A percentile compares a stretch with the other conserved stretches of the same genome.
phyloP scores from a whole-genome alignment of 2,113 vertebrate genomes.

The Corvus cornix region DNA sequence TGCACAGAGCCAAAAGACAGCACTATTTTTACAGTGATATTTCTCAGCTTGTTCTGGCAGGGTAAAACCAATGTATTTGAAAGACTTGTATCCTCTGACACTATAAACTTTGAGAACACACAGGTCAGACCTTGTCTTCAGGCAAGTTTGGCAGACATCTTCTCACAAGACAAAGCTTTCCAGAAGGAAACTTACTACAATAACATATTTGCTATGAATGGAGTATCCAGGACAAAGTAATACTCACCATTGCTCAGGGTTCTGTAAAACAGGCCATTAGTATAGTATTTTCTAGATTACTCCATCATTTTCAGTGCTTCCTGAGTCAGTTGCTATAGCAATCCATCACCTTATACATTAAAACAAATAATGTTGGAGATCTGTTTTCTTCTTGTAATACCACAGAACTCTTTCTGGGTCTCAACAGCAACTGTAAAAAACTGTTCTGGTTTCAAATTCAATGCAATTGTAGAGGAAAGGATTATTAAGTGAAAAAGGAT shows the following conservation, averaged over 20 bases:
- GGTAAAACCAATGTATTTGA: background rate
- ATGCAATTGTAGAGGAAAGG: background rate
- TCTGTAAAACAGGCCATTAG: background rate
- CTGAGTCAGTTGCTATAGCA: background rate
- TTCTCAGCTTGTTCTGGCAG: slow-evolving; percentile 22
- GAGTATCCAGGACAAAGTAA: background rate
- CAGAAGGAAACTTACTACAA: background rate
- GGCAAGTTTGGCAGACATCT: background rate
- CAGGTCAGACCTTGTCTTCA: background rate
- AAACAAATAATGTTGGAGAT: background rate
- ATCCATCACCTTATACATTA: background rate
- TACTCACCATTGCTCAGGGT: background rate
- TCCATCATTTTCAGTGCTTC: background rate
- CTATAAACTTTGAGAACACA: background rate
- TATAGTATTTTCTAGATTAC: background rate
- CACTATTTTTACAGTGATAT: slow-evolving; percentile 7
- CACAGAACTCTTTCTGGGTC: background rate
- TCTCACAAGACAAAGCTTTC: background rate
- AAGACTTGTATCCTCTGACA: background rate
- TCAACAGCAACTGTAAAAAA: background rate
- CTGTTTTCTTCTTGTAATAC: background rate
- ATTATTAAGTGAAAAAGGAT: background rate
- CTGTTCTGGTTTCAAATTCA: background rate
- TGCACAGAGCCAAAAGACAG: background rate
- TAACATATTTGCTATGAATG: background rate